phyloP scores from a whole-genome alignment of 2,888 invertebrate species.

The Tanytarsus gracilentus region DNA sequence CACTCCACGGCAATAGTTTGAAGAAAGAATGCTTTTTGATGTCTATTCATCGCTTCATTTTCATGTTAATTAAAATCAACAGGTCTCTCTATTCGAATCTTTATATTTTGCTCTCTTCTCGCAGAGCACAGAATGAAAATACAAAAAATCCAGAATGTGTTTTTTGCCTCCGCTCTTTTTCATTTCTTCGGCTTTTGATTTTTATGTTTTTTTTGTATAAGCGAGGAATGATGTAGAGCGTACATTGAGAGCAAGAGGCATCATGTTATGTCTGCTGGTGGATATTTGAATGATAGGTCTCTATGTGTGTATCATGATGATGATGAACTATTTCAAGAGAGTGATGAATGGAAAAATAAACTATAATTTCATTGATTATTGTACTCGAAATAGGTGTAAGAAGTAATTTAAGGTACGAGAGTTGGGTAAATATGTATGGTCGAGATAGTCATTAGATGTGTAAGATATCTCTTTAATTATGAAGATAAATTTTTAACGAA shows the following conservation, averaged over 20 bases:
- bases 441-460: no score
- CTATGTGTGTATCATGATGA: not conserved
- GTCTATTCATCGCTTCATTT: conserved; percentile 23
- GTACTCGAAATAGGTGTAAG: no score
- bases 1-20: no score
- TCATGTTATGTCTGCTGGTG: conserved; percentile 1
- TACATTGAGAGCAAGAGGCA: no score
- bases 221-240: not conserved
- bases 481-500: no score
- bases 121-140: not conserved
- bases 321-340: no score
- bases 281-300: conserved; percentile 1
- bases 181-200: not conserved
- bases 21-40: not conserved
- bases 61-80: conserved; percentile 26
- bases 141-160: not conserved
- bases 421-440: no score
- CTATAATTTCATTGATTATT: no score
- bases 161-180: not conserved
- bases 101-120: not conserved
- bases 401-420: no score
- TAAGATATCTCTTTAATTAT: no score
- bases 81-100: conserved; percentile 8
- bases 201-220: not conserved
- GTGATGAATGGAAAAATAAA: no score